phyloP scores from a whole-genome alignment of 2,113 vertebrate genomes.

The Rhinoptilus africanus region DNA sequence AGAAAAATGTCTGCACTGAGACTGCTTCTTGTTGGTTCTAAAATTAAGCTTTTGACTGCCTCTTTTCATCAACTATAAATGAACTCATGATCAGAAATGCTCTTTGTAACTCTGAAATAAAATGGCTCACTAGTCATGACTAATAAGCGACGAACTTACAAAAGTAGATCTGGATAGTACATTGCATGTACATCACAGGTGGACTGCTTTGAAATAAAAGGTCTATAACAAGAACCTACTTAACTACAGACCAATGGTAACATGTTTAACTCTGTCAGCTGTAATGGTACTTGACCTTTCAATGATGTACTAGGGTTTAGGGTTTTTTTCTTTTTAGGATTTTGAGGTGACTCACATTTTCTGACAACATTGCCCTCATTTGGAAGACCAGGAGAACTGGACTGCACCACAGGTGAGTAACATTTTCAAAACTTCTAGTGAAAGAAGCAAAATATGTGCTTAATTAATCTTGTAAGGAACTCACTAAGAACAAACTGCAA shows the following conservation, averaged over 20 bases:
- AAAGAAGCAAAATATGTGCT: neutral
- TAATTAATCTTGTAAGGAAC: neutral
- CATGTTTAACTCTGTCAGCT: neutral
- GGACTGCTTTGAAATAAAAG: neutral
- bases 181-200: neutral
- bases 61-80: neutral
- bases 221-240: neutral
- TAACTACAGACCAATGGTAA: neutral
- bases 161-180: neutral
- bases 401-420: neutral
- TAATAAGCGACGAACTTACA: neutral
- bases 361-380: neutral
- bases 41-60: neutral
- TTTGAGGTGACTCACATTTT: neutral
- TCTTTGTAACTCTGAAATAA: neutral
- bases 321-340: neutral
- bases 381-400: neutral
- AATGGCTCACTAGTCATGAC: neutral
- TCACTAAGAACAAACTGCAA: neutral
- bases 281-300: neutral
- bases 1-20: neutral
- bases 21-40: neutral
- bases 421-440: neutral
- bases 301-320: neutral
- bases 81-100: neutral